Evolutionary conservation across 2,797 vertebrate species (phyloP), one percentile per base, ranked within the genome.

Genomic region (Ctenosaura bakeri): DNA sequence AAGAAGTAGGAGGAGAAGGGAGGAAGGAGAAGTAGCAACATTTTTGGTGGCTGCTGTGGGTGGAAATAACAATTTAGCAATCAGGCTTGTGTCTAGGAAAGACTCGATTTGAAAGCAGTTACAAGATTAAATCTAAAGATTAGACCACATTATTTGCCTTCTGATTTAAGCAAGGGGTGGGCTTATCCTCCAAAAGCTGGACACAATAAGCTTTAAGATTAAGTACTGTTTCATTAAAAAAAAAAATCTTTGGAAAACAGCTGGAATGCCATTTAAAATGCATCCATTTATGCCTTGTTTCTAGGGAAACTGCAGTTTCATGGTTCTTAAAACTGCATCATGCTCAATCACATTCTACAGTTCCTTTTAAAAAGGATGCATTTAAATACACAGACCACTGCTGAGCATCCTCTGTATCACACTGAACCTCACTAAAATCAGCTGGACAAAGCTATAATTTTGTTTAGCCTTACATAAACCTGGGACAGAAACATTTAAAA

Each of bases 221-320:
- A 84, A 89, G 38, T 56, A 52, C 22, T n/a, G 79, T 78, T 66
- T 29, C 56, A 78, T 46, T 76, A 52, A 78, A 83, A 85, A 71
- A 12, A 66, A 14, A 59, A 59, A 1, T 81, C 80, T 92, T 82
- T 90, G 76, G 87, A 88, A 62, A 91, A 89, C 46, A 86, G 80
- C 46, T 4, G 91, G 90, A 89, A 69, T 62, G 82, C 86, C 76
- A 24, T 26, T 66, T 42, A 62, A 22, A 81, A 20, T 81, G 50
- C 52, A 46, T 88, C 74, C 82, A 64, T 69, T 54, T 10, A 46
- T 83, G 2, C 24, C 1, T 50, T 82, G 3, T 59, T 89, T 69
- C 16, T 81, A 89, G 87, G 88, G 91, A 80, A 92, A 52, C 80
- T 54, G 79, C 66, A n/a, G 0, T 22, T 83, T 0, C 42, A 20